Conservation (phyloP, 1,140 invertebrate genomes). For the Octopus sinensis region DNA sequence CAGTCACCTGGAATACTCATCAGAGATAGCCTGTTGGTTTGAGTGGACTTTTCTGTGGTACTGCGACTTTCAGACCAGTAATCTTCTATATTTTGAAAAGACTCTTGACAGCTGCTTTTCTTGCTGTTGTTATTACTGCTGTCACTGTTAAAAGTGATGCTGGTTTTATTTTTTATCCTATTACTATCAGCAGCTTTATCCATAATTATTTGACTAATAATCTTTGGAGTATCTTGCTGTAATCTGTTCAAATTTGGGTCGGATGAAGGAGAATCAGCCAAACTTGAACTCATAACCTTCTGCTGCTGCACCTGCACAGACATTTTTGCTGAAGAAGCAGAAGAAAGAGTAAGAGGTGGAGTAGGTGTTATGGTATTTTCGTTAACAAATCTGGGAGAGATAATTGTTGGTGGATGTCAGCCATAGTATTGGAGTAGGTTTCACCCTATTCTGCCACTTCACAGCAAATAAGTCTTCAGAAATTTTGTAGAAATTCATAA, state of each 20-base stretch:
- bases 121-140: neutral
- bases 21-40: neutral
- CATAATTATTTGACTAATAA: neutral
- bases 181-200: neutral
- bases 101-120: neutral
- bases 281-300: too few species aligned
- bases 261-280: neutral
- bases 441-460: too few species aligned
- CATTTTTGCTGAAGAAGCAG: too few species aligned
- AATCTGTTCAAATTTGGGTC: neutral
- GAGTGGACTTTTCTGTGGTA: neutral
- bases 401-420: too few species aligned
- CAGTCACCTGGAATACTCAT: neutral
- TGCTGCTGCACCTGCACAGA: too few species aligned
- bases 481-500: too few species aligned
- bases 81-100: neutral
- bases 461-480: too few species aligned
- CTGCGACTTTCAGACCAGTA: neutral
- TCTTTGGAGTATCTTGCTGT: neutral
- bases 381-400: too few species aligned
- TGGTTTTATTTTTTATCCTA: neutral
- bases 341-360: too few species aligned
- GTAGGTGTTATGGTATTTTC: too few species aligned
- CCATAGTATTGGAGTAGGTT: too few species aligned
- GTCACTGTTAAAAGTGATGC: too few species aligned